Evolutionary conservation across 2,888 invertebrate species (phyloP).

Genomic region (Boloria euphrosyne): DNA sequence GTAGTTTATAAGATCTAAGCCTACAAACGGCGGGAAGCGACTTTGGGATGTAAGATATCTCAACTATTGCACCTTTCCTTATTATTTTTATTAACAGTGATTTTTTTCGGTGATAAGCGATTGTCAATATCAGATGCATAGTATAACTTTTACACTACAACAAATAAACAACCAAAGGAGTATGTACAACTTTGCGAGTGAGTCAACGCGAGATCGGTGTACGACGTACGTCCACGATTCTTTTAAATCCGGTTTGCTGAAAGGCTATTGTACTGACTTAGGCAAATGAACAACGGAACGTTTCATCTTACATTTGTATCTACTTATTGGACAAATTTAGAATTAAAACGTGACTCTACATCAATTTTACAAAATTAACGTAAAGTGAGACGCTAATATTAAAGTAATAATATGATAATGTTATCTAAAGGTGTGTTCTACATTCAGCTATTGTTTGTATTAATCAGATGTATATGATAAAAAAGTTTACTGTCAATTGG

Average conservation of each 20-base stretch:
- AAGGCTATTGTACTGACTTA: slow-evolving; percentile 41
- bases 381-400: too few relatives aligned
- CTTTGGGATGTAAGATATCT: too few relatives aligned
- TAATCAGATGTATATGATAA: too few relatives aligned
- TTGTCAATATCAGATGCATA: neutral
- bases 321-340: slow-evolving; percentile 2
- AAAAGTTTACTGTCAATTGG: too few relatives aligned
- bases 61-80: too few relatives aligned
- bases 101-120: slow-evolving; percentile 10
- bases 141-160: neutral
- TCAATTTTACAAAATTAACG: too few relatives aligned
- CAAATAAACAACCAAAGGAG: slow-evolving; percentile 22
- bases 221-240: slow-evolving; percentile 55
- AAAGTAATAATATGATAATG: too few relatives aligned
- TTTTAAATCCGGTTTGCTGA: slow-evolving; percentile 68
- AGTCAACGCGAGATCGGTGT: slow-evolving; percentile 57
- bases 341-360: neutral
- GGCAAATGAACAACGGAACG: slow-evolving; percentile 39
- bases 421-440: too few relatives aligned
- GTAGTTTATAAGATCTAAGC: too few relatives aligned
- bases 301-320: slow-evolving; percentile 14
- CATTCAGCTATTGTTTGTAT: too few relatives aligned
- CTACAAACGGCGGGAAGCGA: too few relatives aligned
- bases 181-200: slow-evolving; percentile 35
- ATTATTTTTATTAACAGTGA: too few relatives aligned